These are phyloP conservation scores for Troides aeacus DNA, from an alignment of 2,888 invertebrate species.

Conservation along the genomic window DNA sequence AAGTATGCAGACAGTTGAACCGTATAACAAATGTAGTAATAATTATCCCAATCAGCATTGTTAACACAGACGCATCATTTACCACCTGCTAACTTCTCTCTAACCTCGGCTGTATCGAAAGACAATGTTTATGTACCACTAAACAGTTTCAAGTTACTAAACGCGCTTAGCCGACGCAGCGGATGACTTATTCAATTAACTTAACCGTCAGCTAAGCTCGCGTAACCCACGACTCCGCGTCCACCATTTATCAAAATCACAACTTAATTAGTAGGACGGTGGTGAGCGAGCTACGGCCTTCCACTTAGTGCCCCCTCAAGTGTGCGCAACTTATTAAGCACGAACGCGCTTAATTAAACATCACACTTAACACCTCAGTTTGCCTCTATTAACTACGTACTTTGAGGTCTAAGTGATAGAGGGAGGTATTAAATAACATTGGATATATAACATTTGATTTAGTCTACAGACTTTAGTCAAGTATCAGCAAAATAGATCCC, in stretches of 20 bases:
- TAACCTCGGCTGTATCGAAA: no score
- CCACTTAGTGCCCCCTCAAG: constrained; percentile 26
- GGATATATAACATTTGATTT: no score
- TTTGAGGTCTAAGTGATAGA: background rate
- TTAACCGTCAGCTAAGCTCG: background rate
- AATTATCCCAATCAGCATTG: no score
- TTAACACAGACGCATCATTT: no score
- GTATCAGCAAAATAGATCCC: no score
- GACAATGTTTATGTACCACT: no score
- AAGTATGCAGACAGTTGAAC: no score
- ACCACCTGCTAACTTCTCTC: no score
- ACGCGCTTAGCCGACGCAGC: background rate
- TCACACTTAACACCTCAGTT: constrained; percentile 15
- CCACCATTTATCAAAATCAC: constrained; percentile 27
- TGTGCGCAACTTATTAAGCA: constrained; percentile 21
- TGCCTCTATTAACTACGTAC: constrained; percentile 5
- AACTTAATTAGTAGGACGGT: constrained; percentile 24
- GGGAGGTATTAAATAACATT: no score
- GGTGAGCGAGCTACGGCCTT: background rate
- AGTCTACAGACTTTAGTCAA: no score
- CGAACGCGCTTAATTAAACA: constrained; percentile 22
- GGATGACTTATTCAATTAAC: constrained; percentile 18
- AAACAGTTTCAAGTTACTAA: background rate
- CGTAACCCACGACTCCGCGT: constrained; percentile 5
- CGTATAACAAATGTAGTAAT: no score